Evolutionary conservation across 2,113 vertebrate genomes (phyloP).

Genomic region (Chloropsis hardwickii): DNA sequence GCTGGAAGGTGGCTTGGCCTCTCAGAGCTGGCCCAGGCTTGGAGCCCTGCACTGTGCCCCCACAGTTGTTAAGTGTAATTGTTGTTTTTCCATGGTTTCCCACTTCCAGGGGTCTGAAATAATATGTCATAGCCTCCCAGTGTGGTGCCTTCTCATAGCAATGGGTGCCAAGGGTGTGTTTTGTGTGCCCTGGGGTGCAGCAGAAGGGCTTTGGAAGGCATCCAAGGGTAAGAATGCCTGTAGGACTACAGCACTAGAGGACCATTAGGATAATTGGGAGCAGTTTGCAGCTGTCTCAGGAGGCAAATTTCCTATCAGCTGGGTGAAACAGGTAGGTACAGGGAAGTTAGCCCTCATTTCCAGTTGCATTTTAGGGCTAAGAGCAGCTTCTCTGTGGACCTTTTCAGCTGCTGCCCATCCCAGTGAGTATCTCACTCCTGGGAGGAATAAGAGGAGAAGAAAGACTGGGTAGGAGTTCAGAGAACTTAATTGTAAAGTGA

Average conservation of each 20-base stretch:
- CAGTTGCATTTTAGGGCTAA: not conserved
- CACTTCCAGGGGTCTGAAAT: not conserved
- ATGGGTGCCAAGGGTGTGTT: not conserved
- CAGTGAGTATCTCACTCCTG: not conserved
- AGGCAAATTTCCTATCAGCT: not conserved
- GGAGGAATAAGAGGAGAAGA: not conserved
- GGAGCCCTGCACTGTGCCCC: not conserved
- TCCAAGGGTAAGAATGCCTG: not conserved
- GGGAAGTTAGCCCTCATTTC: not conserved
- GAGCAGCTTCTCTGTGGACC: not conserved
- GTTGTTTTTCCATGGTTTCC: not conserved
- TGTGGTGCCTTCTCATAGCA: not conserved
- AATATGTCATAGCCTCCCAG: not conserved
- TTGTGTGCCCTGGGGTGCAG: not conserved
- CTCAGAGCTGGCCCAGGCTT: not conserved
- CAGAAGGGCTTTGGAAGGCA: not conserved
- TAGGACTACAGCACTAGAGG: not conserved
- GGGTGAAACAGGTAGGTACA: not conserved
- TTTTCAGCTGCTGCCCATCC: not conserved
- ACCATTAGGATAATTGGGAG: not conserved
- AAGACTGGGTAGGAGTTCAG: not conserved
- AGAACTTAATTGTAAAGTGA: not conserved
- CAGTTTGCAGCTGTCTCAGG: not conserved
- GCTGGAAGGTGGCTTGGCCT: not conserved
- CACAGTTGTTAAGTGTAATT: not conserved